Percentiles rank a stretch among this genome's conserved stretches.
Evolutionary conservation across 2,888 invertebrate species (phyloP).

Genomic region (Dichetophora obliterata): DNA sequence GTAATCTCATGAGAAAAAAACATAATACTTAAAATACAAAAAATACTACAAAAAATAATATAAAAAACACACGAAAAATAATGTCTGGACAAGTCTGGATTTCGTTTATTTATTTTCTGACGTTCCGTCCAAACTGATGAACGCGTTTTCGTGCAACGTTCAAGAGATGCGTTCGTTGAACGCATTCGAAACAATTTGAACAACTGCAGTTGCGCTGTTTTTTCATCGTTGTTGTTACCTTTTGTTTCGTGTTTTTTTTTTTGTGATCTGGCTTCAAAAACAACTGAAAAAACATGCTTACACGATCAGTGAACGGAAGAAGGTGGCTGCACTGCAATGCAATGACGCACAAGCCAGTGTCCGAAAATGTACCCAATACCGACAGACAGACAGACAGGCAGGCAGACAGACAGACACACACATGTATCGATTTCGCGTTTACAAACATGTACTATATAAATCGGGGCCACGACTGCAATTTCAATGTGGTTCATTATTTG

Average conservation of each 20-base stretch:
- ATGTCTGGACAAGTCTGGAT: slow-evolving; percentile 23
- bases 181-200: slow-evolving; percentile 17
- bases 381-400: background rate
- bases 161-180: slow-evolving; percentile 27
- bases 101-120: slow-evolving; percentile 1
- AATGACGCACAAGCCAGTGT: background rate
- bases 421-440: background rate
- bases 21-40: no score
- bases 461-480: background rate
- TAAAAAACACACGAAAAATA: background rate
- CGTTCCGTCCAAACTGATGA: slow-evolving; percentile 16
- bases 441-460: background rate
- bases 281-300: background rate
- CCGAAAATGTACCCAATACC: background rate
- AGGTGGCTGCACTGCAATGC: slow-evolving; percentile 15
- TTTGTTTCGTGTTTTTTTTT: background rate
- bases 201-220: slow-evolving; percentile 3
- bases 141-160: slow-evolving; percentile 9
- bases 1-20: background rate
- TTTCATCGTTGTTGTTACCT: background rate
- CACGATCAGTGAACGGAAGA: slow-evolving; percentile 22
- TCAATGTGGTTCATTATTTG: background rate
- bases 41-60: background rate
- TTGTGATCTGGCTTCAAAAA: background rate
- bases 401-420: background rate